Evolutionary conservation across 2,888 invertebrate species (phyloP), one percentile per base, ranked within the genome.

Genomic region (Pemphredon lugubris): DNA sequence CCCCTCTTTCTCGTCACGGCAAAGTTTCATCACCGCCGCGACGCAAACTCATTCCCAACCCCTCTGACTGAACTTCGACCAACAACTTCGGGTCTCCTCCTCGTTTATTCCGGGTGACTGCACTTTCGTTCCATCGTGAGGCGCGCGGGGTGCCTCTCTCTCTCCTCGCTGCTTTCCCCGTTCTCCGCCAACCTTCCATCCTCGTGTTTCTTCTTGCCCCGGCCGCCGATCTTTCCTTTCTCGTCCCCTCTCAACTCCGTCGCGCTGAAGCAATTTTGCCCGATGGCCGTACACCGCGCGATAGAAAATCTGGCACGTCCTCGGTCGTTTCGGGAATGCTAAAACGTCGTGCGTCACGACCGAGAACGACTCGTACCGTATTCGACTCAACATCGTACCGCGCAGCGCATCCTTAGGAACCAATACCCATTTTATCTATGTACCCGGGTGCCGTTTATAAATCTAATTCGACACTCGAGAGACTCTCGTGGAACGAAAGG

Each of bases 21-120:
- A 89, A 90, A 89, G 88, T 90, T 89, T 89, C 89, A 88, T 89
- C 88, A 87, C 84, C 84, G 84, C 81, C 83, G 80, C 86, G 84
- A 87, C 86, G 86, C 86, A 87, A 88, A 88, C 89, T 88, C 88
- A 86, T 88, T 87, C 86, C 83, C 83, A 84, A 79, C 83, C 86
- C 87, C 83, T 75, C 72, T 70, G 79, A 75, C 82, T 84, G 84
- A 88, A 89, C 89, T 89, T 87, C 85, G 85, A 87, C 86, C 88
- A 85, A 88, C 88, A 88, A 89, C 87, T 89, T 89, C 87, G 80
- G 84, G 83, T 88, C 87, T 87, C 84, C 87, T 87, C 84, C 88
- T 89, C 88, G 88, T 89, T 89, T 89, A 89, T 89, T 89, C 88
- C 87, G 87, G 89, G 83, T 87, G 87, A 88, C 88, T 89, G 88